These are phyloP conservation scores for Eupithecia subfuscata DNA, from an alignment of 2,888 invertebrate genomes.

Conservation along the genomic window DNA sequence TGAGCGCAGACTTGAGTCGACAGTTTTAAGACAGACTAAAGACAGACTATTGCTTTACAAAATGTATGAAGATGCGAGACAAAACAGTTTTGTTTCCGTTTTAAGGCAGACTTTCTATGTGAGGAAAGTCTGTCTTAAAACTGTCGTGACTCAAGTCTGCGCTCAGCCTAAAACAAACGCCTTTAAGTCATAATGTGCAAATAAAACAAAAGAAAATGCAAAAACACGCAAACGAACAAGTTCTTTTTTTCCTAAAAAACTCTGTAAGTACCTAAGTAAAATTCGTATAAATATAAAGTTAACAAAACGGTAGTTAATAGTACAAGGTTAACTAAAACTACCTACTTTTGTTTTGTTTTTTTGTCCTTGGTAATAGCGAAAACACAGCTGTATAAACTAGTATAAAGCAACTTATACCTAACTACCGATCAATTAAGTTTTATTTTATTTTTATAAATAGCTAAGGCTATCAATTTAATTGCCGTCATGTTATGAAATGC, in stretches of 20 bases:
- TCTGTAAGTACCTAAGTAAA: neutral
- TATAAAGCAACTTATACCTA: too few relatives aligned
- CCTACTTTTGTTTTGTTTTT: neutral
- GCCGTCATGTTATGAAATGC: neutral
- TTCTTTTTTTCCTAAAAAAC: neutral
- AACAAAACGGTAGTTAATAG: neutral
- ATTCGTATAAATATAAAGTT: neutral
- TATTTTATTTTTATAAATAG: constrained; percentile 9
- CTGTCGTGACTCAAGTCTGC: too few relatives aligned
- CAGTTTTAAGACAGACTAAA: too few relatives aligned
- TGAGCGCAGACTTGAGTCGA: too few relatives aligned
- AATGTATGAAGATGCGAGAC: too few relatives aligned
- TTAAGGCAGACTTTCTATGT: too few relatives aligned
- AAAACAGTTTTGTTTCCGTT: too few relatives aligned
- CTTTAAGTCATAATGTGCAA: neutral
- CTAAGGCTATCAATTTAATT: constrained; percentile 6
- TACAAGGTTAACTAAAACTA: too few relatives aligned
- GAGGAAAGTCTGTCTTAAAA: too few relatives aligned
- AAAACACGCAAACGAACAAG: neutral
- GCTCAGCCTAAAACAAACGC: neutral
- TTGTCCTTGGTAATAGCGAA: neutral
- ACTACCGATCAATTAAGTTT: neutral
- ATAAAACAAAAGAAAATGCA: neutral
- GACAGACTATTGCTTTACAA: too few relatives aligned
- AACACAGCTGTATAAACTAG: neutral